Percentiles rank a stretch among this genome's conserved stretches.
Conservation (phyloP, 2,113 vertebrate species). For the Dolichotis patagonum region DNA sequence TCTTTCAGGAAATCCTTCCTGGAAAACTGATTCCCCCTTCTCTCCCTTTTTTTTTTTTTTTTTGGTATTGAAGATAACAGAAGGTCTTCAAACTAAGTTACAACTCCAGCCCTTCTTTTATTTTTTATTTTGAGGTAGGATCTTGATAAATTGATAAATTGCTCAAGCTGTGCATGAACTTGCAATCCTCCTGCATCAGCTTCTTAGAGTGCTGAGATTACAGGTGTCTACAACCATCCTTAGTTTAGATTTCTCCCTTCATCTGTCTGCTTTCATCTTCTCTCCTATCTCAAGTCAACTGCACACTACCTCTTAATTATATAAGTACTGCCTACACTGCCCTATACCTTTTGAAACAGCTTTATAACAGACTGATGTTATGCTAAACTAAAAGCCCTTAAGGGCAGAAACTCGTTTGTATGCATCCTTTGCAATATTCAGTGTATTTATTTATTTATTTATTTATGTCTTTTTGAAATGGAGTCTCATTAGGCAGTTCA, state of each 20-base stretch:
- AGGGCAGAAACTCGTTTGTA: not conserved
- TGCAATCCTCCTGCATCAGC: not conserved
- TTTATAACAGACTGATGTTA: not conserved
- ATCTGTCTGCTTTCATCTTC: not conserved
- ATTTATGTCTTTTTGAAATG: not conserved
- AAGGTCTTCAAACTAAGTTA: not conserved
- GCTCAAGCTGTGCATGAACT: not conserved
- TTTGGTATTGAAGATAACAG: not conserved
- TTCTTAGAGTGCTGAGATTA: not conserved
- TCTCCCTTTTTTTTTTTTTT: not conserved
- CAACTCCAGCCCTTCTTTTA: not conserved
- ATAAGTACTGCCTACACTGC: not conserved
- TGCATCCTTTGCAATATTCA: not conserved
- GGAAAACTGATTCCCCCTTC: not conserved
- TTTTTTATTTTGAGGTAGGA: not conserved
- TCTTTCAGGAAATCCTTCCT: slow-evolving; percentile 10
- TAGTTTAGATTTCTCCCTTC: not conserved
- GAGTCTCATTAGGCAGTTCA: not conserved
- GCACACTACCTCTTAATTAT: not conserved
- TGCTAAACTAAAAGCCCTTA: not conserved
- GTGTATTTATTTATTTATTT: not conserved
- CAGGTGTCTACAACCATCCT: not conserved
- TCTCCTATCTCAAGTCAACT: not conserved
- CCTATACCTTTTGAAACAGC: not conserved
- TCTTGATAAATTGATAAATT: not conserved